Base-by-base conservation (phyloP, 2,797 vertebrate species). In the Anguilla megastoma region DNA sequence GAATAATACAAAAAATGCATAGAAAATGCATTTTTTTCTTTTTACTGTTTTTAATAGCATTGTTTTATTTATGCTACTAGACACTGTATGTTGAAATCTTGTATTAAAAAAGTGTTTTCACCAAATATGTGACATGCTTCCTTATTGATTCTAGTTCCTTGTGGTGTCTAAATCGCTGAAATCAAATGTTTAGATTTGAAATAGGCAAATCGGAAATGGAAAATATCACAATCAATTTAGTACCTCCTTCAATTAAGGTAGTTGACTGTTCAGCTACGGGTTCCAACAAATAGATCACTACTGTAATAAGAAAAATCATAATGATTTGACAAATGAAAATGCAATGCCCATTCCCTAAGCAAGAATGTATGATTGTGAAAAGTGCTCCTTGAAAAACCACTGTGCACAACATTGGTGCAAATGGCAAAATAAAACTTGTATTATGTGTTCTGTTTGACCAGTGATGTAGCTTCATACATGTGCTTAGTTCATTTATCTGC, bases 21-120 rank as follows among this genome's bases (percentile, higher is more conserved):
- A 92, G 90, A 90, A 87, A 90, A 91, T 92, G 89, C 89, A 90
- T 90, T 90, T 90, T 90, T 92, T 91, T 90, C 88, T 89, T 90
- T 91, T 91, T 89, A 88, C 86, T 91, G 90, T 91, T 90, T 92
- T 91, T 91, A 93, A 92, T 87, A 87, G 93, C 90, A 91, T 90
- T 92, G 94, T 93, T 94, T 91, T 87, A 90, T 93, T 94, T 92
- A 93, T 94, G 94, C 93, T 91, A 90, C 91, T 93, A 94, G 92
- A 95, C 94, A 94, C 94, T 93, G 93, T 94, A 94, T 91, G 94
- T 91, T 92, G 93, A 93, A 94, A 91, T 94, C 94, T 95, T 94
- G 94, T 94, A 94, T 95, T 94, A 93, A 94, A 92, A 90, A 92
- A 94, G 92, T 95, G 94, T 95, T 93, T 91, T 95, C 95, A 95